Conservation (phyloP, 1,140 invertebrate genomes). For the Carposina sasakii region DNA sequence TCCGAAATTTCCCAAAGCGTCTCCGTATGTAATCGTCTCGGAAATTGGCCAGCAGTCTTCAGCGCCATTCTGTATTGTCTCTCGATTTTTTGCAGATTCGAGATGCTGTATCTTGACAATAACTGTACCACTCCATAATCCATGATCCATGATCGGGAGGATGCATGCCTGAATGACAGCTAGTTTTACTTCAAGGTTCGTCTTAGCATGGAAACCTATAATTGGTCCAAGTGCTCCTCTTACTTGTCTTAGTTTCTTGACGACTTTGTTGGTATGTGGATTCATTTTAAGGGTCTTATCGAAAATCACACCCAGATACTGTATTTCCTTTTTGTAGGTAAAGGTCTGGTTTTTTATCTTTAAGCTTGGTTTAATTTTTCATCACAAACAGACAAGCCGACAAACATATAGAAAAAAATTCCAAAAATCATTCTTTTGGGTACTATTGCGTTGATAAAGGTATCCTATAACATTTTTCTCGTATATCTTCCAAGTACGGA, state of each 20-base stretch:
- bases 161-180: slow-evolving; percentile 1
- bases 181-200: background rate
- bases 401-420: too few species aligned
- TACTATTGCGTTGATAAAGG: too few species aligned
- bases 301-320: background rate
- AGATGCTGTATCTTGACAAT: slow-evolving; percentile 7
- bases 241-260: background rate
- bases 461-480: too few species aligned
- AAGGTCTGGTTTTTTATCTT: too few species aligned
- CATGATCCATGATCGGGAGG: slow-evolving; percentile 8
- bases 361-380: too few species aligned
- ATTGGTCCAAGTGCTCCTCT: slow-evolving; percentile 2
- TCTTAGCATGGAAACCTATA: slow-evolving; percentile 2
- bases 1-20: slow-evolving; percentile 9
- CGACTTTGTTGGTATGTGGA: background rate
- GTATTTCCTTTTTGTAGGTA: background rate
- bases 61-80: slow-evolving; percentile 13
- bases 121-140: slow-evolving; percentile 14
- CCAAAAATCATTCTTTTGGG: too few species aligned
- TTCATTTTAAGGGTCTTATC: slow-evolving; percentile 6
- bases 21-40: slow-evolving; percentile 7
- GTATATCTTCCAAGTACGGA: too few species aligned
- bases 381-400: too few species aligned
- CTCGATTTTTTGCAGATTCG: slow-evolving; percentile 7
- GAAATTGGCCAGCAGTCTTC: slow-evolving; percentile 7